Conservation (phyloP, 2,888 invertebrate species). For the Tanytarsus gracilentus region DNA sequence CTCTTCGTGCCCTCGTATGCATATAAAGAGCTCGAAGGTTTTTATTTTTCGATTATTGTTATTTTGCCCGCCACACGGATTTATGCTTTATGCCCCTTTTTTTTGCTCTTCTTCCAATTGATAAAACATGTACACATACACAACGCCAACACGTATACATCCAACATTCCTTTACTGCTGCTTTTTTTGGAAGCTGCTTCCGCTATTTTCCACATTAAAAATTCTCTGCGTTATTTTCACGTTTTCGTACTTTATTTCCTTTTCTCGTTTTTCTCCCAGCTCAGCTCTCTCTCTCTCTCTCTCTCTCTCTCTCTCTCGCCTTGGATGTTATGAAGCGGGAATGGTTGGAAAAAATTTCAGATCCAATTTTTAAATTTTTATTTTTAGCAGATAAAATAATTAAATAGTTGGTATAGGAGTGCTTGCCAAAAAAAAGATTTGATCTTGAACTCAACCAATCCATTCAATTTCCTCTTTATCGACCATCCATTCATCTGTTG, state of each 20-base stretch:
- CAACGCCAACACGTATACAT: neutral
- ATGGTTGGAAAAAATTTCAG: neutral
- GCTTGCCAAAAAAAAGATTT: too few relatives aligned
- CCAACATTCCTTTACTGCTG: neutral
- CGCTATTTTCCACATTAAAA: constrained; percentile 10
- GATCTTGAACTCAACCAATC: too few relatives aligned
- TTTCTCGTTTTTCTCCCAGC: neutral
- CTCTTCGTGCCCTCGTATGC: too few relatives aligned
- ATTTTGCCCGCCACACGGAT: neutral
- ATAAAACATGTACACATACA: neutral
- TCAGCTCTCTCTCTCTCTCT: too few relatives aligned
- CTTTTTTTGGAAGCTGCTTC: neutral
- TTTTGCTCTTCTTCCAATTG: too few relatives aligned
- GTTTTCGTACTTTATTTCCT: constrained; percentile 24
- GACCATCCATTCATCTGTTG: too few relatives aligned
- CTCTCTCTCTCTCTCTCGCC: neutral
- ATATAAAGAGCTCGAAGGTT: neutral
- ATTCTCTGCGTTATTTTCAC: constrained; percentile 22
- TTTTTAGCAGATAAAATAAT: too few relatives aligned
- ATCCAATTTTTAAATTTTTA: too few relatives aligned
- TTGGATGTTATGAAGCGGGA: neutral
- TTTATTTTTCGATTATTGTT: constrained; percentile 10
- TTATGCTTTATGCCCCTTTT: constrained; percentile 9
- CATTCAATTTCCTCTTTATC: too few relatives aligned
- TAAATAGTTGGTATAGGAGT: too few relatives aligned